Evolutionary conservation across 2,113 vertebrate genomes (phyloP), one percentile per base, ranked within the genome.

Genomic region (Ivindomyrus marchei): DNA sequence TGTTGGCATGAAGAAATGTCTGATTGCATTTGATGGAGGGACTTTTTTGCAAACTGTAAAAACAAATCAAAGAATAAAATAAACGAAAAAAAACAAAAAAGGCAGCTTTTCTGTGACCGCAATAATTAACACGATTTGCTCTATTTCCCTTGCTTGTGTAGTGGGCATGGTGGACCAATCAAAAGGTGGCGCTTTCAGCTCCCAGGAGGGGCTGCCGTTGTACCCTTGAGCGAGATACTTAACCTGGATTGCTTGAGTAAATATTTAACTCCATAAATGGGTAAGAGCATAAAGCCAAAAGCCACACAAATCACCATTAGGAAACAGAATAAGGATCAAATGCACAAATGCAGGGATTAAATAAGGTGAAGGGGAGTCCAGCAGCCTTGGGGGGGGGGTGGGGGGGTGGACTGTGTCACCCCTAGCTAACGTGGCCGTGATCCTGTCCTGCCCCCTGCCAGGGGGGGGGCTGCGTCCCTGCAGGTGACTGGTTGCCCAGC

Each of bases 241-340:
- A 80, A 80, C 74, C 74, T 80, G 74, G 74, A 80, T 80, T 42
- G 74, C 74, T 42, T 39, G 17, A 80, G 74, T 42, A 80, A 80
- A 80, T 80, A 80, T 80, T 80, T 80, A 80, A 80, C 74, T 80
- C 74, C 36, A 27, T 80, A 80, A 80, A 80, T 42, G 74, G 74
- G 74, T 80, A 80, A 19, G 36, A 80, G 4, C 74, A 80, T 80
- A 11, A 80, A 80, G 36, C 74, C 17, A 39, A 42, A 80, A 80
- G 31, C 74, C 36, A 77, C 15, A 0, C 36, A 80, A 80, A 80
- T 80, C n/a, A 80, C 74, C 13, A 0, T 42, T 19, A 42, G 17
- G 66, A 74, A 74, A 80, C 74, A 80, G 36, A 80, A 42, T 42
- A 39, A 80, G 74, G 74, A 80, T 42, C 15, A 19, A 80, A 80